Base-by-base conservation (phyloP, 2,113 vertebrate genomes). In the Theristicus caerulescens region DNA sequence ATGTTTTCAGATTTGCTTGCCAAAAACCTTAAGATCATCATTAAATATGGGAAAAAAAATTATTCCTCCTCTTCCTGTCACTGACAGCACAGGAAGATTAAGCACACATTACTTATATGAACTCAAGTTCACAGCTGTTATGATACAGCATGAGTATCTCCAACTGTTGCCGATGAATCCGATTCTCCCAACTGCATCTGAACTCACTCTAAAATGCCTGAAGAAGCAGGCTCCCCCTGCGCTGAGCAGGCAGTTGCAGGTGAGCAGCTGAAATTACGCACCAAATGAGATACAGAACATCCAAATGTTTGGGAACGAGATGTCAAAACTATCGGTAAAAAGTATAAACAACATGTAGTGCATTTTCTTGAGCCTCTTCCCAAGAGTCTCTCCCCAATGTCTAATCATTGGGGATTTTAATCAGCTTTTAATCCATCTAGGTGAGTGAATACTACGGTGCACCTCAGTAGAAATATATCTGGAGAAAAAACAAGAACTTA, bases 81-180 rank as follows among this genome's bases (percentile, higher is more conserved):
- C 74, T 82, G 81, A 82, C 89, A 93, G 82, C 47, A 64, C 5
- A 85, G 32, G 46, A 94, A 93, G 78, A 95, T 82, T 88, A 96
- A 95, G 84, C 62, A 86, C 70, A 76, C 32, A 70, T 69, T 93
- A 95, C 74, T 95, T 59, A 19, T 3, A 76, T 62, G 96, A 96
- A 91, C 96, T 82, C 87, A 85, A 94, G 84, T 90, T 94, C 81
- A 90, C 86, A 97, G 94, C 91, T 97, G 94, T 91, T 95, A 62
- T 1, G 38, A 90, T 90, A 80, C 27, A 82, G 58, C 46, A 65
- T 64, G 86, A 96, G 71, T 49, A 85, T 91, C 84, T 97, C 94
- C 95, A 96, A 96, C 91, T 96, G 96, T 90, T 88, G 66, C 71
- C 9, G 7, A 69, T 67, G 47, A 94, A 91, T 38, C 51, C 3